Conservation (phyloP, 1,140 invertebrate species). For the Drosophila fuyamai region DNA sequence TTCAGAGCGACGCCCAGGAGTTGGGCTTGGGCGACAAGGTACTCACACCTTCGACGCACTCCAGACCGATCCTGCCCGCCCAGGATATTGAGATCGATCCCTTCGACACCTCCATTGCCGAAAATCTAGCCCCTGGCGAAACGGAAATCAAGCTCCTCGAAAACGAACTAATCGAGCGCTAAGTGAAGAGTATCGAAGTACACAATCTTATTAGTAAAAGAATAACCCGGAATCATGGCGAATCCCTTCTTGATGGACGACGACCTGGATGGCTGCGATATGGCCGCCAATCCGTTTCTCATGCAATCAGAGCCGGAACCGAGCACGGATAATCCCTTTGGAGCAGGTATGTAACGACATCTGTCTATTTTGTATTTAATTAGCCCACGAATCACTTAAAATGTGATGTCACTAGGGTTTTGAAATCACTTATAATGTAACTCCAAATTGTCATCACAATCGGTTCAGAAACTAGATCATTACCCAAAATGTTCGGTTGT, state of each 20-base stretch:
- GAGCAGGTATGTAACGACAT: conserved; percentile 7
- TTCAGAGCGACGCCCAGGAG: conserved; percentile 82
- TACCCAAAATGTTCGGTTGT: no score
- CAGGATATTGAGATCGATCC: conserved; percentile 89
- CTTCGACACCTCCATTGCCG: conserved; percentile 92
- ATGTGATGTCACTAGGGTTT: no score
- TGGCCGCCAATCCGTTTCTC: conserved; percentile 87
- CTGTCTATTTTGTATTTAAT: no score
- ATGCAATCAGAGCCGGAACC: conserved; percentile 64
- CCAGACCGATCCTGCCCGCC: conserved; percentile 32
- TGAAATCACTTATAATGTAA: no score
- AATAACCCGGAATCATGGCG: conserved; percentile 85
- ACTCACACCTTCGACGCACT: conserved; percentile 73
- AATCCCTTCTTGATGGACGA: conserved; percentile 92
- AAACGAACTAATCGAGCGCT: conserved; percentile 88
- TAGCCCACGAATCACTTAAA: no score
- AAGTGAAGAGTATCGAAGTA: conserved; percentile 12
- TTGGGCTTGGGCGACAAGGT: conserved; percentile 82
- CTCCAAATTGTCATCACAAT: no score
- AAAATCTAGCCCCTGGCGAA: conserved; percentile 90
- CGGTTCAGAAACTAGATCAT: no score
- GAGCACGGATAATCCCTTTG: conserved; percentile 74
- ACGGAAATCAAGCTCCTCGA: conserved; percentile 91
- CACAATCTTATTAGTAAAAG: conserved; percentile 32
- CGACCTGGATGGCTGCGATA: conserved; percentile 85